Conservation (phyloP, 2,113 vertebrate genomes). For the Corythoichthys intestinalis region DNA sequence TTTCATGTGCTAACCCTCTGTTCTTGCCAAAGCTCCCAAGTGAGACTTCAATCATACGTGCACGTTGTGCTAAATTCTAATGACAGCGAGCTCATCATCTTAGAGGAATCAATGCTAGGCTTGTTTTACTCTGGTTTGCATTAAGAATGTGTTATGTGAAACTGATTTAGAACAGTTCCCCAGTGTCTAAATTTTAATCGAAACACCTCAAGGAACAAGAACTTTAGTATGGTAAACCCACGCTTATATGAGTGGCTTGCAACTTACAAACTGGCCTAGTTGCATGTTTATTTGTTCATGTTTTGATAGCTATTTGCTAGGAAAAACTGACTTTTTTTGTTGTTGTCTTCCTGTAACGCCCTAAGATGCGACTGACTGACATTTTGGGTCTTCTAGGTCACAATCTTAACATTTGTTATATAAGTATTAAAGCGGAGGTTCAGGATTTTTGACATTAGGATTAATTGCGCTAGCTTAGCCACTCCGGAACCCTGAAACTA, state of each 20-base stretch:
- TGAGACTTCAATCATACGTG: conserved; percentile 31
- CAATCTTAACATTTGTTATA: too few species aligned
- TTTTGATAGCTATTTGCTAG: too few species aligned
- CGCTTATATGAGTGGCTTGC: not conserved
- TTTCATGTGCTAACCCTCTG: conserved; percentile 18
- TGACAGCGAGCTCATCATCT: conserved; percentile 21
- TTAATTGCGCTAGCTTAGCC: too few species aligned
- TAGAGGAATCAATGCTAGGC: not conserved
- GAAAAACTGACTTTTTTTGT: too few species aligned
- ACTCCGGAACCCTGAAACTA: too few species aligned
- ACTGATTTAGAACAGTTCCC: not conserved
- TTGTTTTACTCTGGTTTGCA: conserved; percentile 11
- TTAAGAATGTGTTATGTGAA: conserved; percentile 1
- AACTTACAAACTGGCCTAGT: not conserved
- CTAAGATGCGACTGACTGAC: too few species aligned
- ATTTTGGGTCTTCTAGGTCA: too few species aligned
- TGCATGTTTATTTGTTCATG: too few species aligned
- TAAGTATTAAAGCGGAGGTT: too few species aligned
- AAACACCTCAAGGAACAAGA: not conserved
- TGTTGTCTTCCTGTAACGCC: too few species aligned
- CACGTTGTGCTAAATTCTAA: conserved; percentile 5
- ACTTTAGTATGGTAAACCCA: not conserved
- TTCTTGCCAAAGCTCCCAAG: conserved; percentile 12
- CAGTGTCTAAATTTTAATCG: not conserved
- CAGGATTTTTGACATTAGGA: too few species aligned